Conservation (phyloP, 2,888 invertebrate species). For the Prosopocoilus inquinatus region DNA sequence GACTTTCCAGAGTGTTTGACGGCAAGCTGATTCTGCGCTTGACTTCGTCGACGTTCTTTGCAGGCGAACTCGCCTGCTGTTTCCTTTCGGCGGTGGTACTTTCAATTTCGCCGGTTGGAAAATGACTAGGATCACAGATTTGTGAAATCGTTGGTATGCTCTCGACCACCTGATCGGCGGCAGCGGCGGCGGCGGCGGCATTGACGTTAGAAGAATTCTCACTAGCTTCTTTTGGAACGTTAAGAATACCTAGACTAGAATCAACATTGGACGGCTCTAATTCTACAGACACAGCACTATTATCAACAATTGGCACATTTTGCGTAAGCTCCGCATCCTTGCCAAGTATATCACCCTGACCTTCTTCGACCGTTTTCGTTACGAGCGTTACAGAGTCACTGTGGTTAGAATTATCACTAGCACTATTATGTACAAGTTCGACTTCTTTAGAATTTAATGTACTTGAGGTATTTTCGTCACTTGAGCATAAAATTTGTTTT, state of each 20-base stretch:
- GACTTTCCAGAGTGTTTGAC: constrained; percentile 42
- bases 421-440: constrained; percentile 30
- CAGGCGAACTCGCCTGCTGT: constrained; percentile 10
- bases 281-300: constrained; percentile 53
- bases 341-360: neutral
- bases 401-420: constrained; percentile 29
- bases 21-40: constrained; percentile 62
- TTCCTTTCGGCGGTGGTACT: constrained; percentile 14
- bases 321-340: constrained; percentile 16
- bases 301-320: constrained; percentile 40
- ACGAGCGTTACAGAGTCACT: neutral
- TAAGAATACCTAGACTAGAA: constrained; percentile 40
- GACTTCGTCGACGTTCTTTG: constrained; percentile 31
- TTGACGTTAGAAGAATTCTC: constrained; percentile 14
- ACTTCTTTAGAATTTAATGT: constrained; percentile 20
- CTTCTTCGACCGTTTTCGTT: neutral
- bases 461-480: constrained; percentile 23
- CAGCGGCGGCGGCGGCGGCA: constrained; percentile 27
- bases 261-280: constrained; percentile 52
- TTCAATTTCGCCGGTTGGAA: constrained; percentile 27
- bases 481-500: constrained; percentile 22
- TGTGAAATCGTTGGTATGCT: constrained; percentile 71
- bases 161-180: constrained; percentile 51
- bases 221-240: constrained; percentile 19
- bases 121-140: constrained; percentile 68